phyloP scores from a whole-genome alignment of 1,140 invertebrate genomes.

The Laupala kohalensis region DNA sequence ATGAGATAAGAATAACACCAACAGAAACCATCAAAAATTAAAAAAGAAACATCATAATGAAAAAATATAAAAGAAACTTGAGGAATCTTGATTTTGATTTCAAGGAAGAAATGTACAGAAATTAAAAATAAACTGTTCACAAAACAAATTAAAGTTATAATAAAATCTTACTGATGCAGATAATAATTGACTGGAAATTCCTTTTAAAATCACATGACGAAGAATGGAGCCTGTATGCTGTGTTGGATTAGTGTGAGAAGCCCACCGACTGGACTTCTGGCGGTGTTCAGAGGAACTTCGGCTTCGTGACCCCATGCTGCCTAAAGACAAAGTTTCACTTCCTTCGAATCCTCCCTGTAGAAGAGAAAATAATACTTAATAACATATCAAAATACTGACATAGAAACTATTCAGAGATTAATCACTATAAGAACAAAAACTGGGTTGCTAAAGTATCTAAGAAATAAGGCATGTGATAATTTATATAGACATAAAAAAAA shows the following conservation, averaged over 20 bases:
- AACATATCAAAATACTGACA: neutral
- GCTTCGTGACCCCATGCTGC: slow-evolving; percentile 23
- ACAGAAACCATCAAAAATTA: neutral
- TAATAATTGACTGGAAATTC: slow-evolving; percentile 65
- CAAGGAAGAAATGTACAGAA: no score
- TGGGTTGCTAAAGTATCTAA: neutral
- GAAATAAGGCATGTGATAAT: no score
- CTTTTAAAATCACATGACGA: slow-evolving; percentile 67
- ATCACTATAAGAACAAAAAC: neutral
- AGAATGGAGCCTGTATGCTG: slow-evolving; percentile 52
- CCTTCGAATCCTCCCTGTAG: slow-evolving; percentile 21
- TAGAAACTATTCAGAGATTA: neutral
- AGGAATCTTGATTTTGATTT: no score
- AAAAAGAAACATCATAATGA: neutral
- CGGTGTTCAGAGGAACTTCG: slow-evolving; percentile 21
- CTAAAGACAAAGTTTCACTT: slow-evolving; percentile 26
- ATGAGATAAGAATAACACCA: neutral
- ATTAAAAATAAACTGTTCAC: neutral
- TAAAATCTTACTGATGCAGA: neutral
- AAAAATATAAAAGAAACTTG: neutral
- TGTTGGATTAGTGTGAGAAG: slow-evolving; percentile 13
- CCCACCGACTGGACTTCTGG: slow-evolving; percentile 12
- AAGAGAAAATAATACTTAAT: neutral
- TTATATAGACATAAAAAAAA: no score
- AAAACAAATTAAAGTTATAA: no score